A percentile compares a stretch with the other conserved stretches of the same genome.
Evolutionary conservation across 2,797 vertebrate genomes (phyloP).

Genomic region (Eospalax fontanierii): DNA sequence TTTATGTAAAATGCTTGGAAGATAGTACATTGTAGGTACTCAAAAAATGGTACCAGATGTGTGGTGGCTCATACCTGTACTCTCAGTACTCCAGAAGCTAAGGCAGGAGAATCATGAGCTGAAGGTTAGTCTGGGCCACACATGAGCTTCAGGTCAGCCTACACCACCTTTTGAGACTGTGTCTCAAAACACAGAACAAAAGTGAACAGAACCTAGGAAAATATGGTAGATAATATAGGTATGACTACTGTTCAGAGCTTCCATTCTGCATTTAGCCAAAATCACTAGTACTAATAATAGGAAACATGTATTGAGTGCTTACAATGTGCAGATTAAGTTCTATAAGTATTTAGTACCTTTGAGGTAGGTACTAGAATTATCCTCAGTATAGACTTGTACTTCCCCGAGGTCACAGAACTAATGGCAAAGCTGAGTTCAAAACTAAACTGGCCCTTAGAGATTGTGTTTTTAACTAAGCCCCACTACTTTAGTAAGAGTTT

Average conservation of each 20-base stretch:
- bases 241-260: not conserved
- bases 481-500: not conserved
- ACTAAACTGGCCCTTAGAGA: not conserved
- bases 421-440: not conserved
- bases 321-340: not conserved
- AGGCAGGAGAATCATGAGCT: too few species aligned
- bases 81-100: not conserved
- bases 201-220: too few species aligned
- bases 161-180: not conserved
- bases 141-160: too few species aligned
- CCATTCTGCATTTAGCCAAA: slow-evolving; percentile 5
- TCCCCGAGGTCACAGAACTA: not conserved
- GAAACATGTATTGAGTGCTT: slow-evolving; percentile 18
- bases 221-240: too few species aligned
- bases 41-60: not conserved
- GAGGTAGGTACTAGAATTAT: not conserved
- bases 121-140: too few species aligned
- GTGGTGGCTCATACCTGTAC: not conserved
- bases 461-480: not conserved
- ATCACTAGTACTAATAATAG: not conserved
- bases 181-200: not conserved
- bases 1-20: not conserved
- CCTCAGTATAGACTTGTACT: not conserved
- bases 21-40: not conserved
- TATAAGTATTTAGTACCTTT: not conserved